Evolutionary conservation across 2,888 invertebrate genomes (phyloP), one percentile per base, ranked within the genome.

Genomic region (Tinea semifulvella): DNA sequence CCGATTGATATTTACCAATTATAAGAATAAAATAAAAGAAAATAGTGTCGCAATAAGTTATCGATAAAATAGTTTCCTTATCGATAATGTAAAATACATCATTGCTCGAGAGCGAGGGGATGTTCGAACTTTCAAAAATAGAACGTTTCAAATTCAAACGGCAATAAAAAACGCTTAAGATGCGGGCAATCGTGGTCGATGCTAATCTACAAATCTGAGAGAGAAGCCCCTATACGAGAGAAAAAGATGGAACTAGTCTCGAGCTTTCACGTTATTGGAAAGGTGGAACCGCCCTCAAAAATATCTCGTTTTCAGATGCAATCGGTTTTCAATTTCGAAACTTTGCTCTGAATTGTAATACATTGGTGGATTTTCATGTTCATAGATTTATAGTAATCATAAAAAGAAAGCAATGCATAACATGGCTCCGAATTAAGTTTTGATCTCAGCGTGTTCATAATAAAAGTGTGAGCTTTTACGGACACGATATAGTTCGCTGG

Each of bases 101-200:
- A 31, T 31, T 31, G 26, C 26, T 26, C 35, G n/a, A 10, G 14
- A 14, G 7, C 13, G 36, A 14, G 18, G 36, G 17, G 36, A 18
- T 36, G 36, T 36, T 36, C 36, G 3, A 36, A 36, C 17, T 36
- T 36, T 17, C 17, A 36, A 31, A 31, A 36, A 36, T 36, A 36
- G 10, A 36, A 36, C 18, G 36, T 18, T 36, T 16, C 36, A 36
- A 36, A 36, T 36, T 18, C 58, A 61, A 66, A 68, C 56, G 54
- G 59, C 64, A 56, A 68, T 68, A 69, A 74, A 72, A 70, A 57
- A 71, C 68, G 63, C 61, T 60, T 56, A 59, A 59, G 61, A 64
- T 65, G 69, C 70, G 69, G 73, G 70, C 61, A 68, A 60, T 58
- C 65, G 69, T 69, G 69, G 74, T 69, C 61, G 68, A 60, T 58